These are phyloP conservation scores for Brachypodius melanocephalos DNA, from an alignment of 2,113 vertebrate genomes.

Conservation along the genomic window DNA sequence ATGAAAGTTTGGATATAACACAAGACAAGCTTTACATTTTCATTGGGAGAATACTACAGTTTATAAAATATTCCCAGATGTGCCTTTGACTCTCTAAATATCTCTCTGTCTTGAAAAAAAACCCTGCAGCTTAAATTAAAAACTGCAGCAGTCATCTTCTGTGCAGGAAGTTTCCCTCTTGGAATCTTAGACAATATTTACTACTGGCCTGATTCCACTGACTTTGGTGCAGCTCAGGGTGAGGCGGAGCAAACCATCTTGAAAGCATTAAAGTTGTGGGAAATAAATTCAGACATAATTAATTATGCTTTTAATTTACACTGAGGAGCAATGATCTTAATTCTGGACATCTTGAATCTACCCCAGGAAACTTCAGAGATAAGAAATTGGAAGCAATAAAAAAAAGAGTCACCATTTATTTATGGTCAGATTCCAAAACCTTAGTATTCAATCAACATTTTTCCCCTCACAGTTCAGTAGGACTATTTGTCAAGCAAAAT, in stretches of 20 bases:
- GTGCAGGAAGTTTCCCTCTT: constrained; percentile 46
- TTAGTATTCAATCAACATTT: not conserved
- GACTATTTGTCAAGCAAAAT: not conserved
- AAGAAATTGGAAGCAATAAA: not conserved
- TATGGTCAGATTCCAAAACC: not conserved
- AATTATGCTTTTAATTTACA: constrained; percentile 31
- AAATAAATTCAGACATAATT: constrained; percentile 32
- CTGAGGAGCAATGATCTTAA: not conserved
- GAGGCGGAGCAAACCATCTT: constrained; percentile 39
- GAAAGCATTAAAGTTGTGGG: constrained; percentile 60
- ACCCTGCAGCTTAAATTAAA: constrained; percentile 64
- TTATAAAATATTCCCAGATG: constrained; percentile 76
- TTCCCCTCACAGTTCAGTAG: not conserved
- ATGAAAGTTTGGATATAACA: constrained; percentile 63
- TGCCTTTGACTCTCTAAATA: constrained; percentile 52
- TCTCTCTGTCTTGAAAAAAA: constrained; percentile 49
- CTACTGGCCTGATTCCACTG: constrained; percentile 29
- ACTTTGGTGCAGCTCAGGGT: not conserved
- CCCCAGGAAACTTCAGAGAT: constrained; percentile 33
- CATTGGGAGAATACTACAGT: constrained; percentile 57
- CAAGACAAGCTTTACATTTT: constrained; percentile 69
- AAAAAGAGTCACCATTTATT: not conserved
- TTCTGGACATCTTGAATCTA: constrained; percentile 6
- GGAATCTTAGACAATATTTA: constrained; percentile 33
- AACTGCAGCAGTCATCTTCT: constrained; percentile 62